phyloP scores from a whole-genome alignment of 1,140 invertebrate species.

The Cyrtorhinus lividipennis region DNA sequence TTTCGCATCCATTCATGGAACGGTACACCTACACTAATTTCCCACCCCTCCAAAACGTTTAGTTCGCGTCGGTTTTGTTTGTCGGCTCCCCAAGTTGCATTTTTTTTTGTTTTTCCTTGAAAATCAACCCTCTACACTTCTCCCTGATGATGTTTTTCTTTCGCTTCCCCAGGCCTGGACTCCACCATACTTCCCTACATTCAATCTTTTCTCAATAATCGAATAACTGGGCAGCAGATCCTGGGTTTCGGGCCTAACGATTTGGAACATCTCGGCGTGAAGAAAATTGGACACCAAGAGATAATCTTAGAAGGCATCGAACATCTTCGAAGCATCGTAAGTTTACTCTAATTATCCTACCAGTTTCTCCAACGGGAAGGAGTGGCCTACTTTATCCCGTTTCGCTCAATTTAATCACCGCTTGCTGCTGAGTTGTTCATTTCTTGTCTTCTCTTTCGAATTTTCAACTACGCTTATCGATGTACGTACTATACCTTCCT shows the following conservation, averaged over 20 bases:
- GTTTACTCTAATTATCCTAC: slow-evolving; percentile 30
- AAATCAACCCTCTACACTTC: slow-evolving; percentile 13
- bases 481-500: no score
- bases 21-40: not conserved
- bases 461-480: no score
- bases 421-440: no score
- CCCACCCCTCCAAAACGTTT: not conserved
- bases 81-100: not conserved
- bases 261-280: slow-evolving; percentile 68
- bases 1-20: slow-evolving; percentile 2
- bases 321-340: slow-evolving; percentile 71
- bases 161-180: slow-evolving; percentile 54
- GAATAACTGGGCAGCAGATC: slow-evolving; percentile 66
- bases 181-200: slow-evolving; percentile 64
- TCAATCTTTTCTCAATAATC: slow-evolving; percentile 62
- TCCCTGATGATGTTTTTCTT: not conserved
- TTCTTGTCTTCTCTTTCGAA: no score
- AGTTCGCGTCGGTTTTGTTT: not conserved
- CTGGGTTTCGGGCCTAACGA: slow-evolving; percentile 71
- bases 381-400: not conserved
- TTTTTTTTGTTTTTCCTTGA: not conserved
- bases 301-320: slow-evolving; percentile 80
- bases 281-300: slow-evolving; percentile 82
- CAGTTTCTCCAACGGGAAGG: not conserved
- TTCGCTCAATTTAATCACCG: no score